phyloP scores from a whole-genome alignment of 2,888 invertebrate species.

The Drosophila mercatorum region DNA sequence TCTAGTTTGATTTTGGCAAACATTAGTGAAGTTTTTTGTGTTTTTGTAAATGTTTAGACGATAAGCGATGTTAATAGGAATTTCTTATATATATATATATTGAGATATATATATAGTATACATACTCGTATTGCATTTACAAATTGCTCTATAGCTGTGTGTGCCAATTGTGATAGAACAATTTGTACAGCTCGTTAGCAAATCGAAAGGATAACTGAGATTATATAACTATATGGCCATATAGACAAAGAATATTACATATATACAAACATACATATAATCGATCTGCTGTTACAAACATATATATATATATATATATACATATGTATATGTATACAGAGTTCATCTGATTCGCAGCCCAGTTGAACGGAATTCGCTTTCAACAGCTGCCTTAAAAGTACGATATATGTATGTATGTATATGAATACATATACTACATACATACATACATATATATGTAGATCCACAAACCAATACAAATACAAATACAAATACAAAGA shows the following conservation, averaged over 20 bases:
- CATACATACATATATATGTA: background rate
- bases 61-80: constrained; percentile 48
- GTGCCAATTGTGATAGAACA: constrained; percentile 61
- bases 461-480: background rate
- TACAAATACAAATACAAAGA: background rate
- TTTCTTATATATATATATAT: constrained; percentile 20
- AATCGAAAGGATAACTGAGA: constrained; percentile 1
- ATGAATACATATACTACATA: background rate
- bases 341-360: constrained; percentile 7
- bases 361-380: constrained; percentile 5
- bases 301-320: background rate
- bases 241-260: constrained; percentile 7
- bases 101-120: background rate
- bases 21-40: constrained; percentile 8
- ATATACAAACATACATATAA: constrained; percentile 4
- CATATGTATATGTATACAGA: background rate
- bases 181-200: constrained; percentile 40
- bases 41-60: constrained; percentile 55
- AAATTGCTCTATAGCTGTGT: constrained; percentile 34
- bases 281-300: background rate
- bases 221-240: constrained; percentile 4
- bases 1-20: background rate
- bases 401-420: background rate
- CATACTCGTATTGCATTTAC: constrained; percentile 41
- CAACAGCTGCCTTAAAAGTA: constrained; percentile 13